Base-by-base conservation (phyloP, 1,140 invertebrate species). In the Drosophila pseudoobscura region DNA sequence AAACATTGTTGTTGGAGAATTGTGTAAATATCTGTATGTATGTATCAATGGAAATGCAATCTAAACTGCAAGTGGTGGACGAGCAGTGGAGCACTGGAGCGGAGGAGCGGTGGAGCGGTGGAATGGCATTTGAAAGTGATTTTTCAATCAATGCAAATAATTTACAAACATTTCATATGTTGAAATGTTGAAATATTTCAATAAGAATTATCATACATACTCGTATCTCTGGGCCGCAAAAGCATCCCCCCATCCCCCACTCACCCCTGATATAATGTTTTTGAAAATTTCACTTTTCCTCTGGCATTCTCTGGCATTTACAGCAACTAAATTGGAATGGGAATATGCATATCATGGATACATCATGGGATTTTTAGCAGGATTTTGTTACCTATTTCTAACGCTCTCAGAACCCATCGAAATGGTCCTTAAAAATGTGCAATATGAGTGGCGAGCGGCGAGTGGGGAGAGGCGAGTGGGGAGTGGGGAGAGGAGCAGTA, bases 401-500 rank as follows among this genome's bases (percentile, higher is more conserved):
- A 66, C 39, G 56, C 52, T 26, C 35, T 61, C 53, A 63, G 17
- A 50, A 63, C 44, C 71, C 74, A 78, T 71, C 51, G 64, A 77
- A 79, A 77, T 80, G 66, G 65, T 66, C 63, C 77, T 71, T 71
- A 80, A 84, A 78, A 80, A 77, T 80, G 73, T 74, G 80, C 54
- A 66, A 78, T 75, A 60, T 60, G 53, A 63, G 60, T 55, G 59
- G 26, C 20, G 1, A 20, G 20, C 20, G 20, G 20, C 2, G 20
- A 20, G 20, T 2, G 17, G 17, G 0, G 17, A 15, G 15, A 15
- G 20, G 20, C 20, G 20, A 20, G 20, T 0, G 54, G 55, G 39
- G 26, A 26, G 24, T 26, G 24, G 24, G 0, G 24, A 5, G 22
- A 22, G 2, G 17, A 15, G 65, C 2, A 11, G 20, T 17, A 35